Percentiles rank a stretch among this genome's conserved stretches.
Conservation (phyloP, 2,888 invertebrate genomes). For the Himalopsyche anomala region DNA sequence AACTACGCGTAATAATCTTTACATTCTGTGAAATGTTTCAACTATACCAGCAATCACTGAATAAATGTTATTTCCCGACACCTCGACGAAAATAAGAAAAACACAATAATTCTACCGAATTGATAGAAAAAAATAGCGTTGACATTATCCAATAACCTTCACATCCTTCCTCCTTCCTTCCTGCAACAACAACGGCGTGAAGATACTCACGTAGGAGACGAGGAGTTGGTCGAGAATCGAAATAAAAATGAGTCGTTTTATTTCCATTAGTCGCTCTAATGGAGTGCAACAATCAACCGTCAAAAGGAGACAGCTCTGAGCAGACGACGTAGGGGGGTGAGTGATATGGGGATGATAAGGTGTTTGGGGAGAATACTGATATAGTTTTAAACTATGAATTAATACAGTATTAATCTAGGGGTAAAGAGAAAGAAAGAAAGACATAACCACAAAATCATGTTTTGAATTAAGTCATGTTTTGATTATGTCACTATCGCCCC, state of each 20-base stretch:
- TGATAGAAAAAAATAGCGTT: not conserved
- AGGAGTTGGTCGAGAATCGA: slow-evolving; percentile 55
- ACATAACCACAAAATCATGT: too few species aligned
- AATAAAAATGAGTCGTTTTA: slow-evolving; percentile 64
- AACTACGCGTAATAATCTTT: too few species aligned
- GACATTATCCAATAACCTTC: not conserved
- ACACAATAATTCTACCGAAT: too few species aligned
- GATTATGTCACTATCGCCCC: too few species aligned
- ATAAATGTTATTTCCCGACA: too few species aligned
- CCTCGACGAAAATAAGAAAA: too few species aligned
- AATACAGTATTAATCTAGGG: too few species aligned
- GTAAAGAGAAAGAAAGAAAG: too few species aligned
- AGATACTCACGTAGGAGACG: slow-evolving; percentile 3
- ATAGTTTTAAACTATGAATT: too few species aligned
- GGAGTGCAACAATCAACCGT: slow-evolving; percentile 64
- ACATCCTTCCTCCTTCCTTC: not conserved
- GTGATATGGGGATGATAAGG: not conserved
- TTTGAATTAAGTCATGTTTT: too few species aligned
- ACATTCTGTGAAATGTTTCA: too few species aligned
- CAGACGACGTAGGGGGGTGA: slow-evolving; percentile 8
- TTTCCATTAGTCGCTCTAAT: slow-evolving; percentile 64
- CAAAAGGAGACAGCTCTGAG: slow-evolving; percentile 53
- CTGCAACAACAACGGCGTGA: slow-evolving; percentile 1
- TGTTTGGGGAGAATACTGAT: not conserved
- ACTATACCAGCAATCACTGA: too few species aligned